phyloP scores from a whole-genome alignment of 2,113 vertebrate genomes.

The Aptenodytes forsteri region DNA sequence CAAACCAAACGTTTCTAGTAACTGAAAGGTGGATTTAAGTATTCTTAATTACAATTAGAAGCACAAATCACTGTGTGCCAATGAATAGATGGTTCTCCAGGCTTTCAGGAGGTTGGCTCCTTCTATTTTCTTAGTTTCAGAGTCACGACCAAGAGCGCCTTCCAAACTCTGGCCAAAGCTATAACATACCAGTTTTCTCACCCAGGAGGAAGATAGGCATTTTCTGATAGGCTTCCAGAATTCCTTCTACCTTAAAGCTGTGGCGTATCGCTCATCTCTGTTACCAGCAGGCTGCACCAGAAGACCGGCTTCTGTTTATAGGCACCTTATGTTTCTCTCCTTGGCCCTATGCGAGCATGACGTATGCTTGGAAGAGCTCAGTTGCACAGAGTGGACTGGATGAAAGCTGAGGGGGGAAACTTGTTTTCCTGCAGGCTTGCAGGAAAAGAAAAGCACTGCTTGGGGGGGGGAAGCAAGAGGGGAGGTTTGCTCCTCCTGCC shows the following conservation, averaged over 20 bases:
- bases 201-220: not conserved
- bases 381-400: not conserved
- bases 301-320: not conserved
- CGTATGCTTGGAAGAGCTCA: not conserved
- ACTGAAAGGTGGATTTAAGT: not conserved
- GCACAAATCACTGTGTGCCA: too few species aligned
- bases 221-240: not conserved
- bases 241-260: not conserved
- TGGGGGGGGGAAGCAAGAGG: too few species aligned
- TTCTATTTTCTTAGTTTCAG: not conserved
- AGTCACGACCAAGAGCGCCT: not conserved
- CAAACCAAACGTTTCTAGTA: not conserved
- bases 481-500: not conserved
- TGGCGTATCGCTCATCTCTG: not conserved
- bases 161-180: not conserved
- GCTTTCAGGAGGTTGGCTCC: not conserved
- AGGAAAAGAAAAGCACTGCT: not conserved
- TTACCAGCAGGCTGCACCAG: not conserved
- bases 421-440: not conserved
- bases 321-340: not conserved
- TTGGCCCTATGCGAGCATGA: not conserved
- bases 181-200: not conserved
- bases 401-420: not conserved
- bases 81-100: not conserved
- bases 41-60: not conserved